phyloP scores from a whole-genome alignment of 2,888 invertebrate genomes.

The Lithodes maja region DNA sequence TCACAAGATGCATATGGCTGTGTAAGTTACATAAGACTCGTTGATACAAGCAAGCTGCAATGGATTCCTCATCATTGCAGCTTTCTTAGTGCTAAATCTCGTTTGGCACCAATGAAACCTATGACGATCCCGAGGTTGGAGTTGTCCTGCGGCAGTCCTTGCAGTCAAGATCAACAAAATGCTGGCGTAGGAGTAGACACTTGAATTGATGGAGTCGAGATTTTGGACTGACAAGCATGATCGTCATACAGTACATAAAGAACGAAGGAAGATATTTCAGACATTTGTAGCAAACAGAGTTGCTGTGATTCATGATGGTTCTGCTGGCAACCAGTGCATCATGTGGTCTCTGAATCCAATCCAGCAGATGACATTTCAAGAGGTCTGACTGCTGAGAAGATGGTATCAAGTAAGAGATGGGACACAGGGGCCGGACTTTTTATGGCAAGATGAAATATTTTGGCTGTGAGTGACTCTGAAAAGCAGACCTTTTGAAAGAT shows the following conservation, averaged over 20 bases:
- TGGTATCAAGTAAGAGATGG: background rate
- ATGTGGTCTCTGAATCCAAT: conserved; percentile 11
- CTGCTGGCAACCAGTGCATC: background rate
- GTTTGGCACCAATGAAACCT: background rate
- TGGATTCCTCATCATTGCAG: background rate
- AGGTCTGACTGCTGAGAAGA: background rate
- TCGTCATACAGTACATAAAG: conserved; percentile 18
- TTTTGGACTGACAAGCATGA: conserved; percentile 35
- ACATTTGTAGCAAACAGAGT: conserved; percentile 24
- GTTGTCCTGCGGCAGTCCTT: no score
- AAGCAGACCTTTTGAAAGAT: no score
- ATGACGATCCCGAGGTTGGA: background rate
- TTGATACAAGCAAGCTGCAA: background rate
- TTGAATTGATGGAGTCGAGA: background rate
- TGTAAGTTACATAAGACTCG: background rate
- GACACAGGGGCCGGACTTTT: background rate
- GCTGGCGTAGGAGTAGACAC: background rate
- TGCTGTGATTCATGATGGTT: background rate
- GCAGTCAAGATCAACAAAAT: conserved; percentile 7
- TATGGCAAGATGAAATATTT: background rate
- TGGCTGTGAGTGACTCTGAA: background rate
- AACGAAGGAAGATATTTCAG: background rate
- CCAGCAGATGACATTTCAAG: conserved; percentile 25
- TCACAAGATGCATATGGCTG: background rate
- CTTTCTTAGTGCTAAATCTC: background rate